phyloP scores from a whole-genome alignment of 2,888 invertebrate species.

The Drosophila vallismaia region DNA sequence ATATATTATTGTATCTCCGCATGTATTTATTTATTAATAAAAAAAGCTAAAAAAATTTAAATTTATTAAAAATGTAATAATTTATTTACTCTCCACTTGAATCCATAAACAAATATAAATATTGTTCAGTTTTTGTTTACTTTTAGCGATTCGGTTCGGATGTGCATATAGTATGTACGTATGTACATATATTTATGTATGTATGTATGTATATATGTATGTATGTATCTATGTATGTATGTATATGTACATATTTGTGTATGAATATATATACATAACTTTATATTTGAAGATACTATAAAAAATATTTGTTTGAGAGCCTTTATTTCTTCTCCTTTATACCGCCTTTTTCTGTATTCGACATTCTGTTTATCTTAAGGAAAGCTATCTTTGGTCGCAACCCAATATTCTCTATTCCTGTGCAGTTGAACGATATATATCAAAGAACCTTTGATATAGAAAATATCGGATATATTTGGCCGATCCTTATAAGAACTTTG shows the following conservation, averaged over 20 bases:
- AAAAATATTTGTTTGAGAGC: background rate
- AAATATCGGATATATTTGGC: too few species aligned
- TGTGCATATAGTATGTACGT: too few species aligned
- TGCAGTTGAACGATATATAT: too few species aligned
- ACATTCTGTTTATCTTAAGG: too few species aligned
- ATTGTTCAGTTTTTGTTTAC: slow-evolving; percentile 24
- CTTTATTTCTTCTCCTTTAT: background rate
- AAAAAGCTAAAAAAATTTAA: slow-evolving; percentile 13
- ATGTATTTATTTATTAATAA: background rate
- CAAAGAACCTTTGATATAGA: too few species aligned
- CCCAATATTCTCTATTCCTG: too few species aligned
- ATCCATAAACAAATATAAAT: slow-evolving; percentile 37
- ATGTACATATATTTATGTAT: background rate
- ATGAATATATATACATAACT: background rate
- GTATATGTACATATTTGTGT: background rate
- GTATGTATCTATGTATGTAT: background rate
- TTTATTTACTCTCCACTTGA: slow-evolving; percentile 41
- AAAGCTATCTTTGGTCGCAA: too few species aligned
- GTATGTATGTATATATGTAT: background rate
- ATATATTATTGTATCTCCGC: background rate
- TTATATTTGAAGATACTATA: background rate
- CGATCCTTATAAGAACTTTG: too few species aligned
- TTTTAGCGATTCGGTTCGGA: slow-evolving; percentile 29
- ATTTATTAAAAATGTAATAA: slow-evolving; percentile 31
- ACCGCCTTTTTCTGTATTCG: too few species aligned